Conservation (phyloP, 1,140 invertebrate genomes). For the Zaprionus davidi region DNA sequence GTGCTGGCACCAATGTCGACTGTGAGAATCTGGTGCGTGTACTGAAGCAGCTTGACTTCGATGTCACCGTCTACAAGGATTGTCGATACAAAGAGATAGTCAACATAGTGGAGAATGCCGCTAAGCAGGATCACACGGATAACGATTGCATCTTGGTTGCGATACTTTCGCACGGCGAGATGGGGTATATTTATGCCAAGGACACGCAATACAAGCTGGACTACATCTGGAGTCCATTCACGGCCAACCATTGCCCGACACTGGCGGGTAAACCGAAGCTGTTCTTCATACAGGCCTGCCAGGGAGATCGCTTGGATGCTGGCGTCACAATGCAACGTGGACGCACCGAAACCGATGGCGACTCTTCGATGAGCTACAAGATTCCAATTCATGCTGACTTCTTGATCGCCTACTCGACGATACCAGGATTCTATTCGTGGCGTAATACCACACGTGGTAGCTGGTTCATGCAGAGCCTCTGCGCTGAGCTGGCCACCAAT, state of each 20-base stretch:
- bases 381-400: slow-evolving; percentile 98
- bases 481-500: slow-evolving; percentile 91
- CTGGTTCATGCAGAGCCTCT: slow-evolving; percentile 98
- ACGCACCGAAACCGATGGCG: slow-evolving; percentile 89
- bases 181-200: slow-evolving; percentile 93
- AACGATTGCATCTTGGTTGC: slow-evolving; percentile 92
- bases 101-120: slow-evolving; percentile 87
- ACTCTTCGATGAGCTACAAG: slow-evolving; percentile 87
- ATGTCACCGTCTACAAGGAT: slow-evolving; percentile 88
- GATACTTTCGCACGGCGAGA: slow-evolving; percentile 95
- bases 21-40: slow-evolving; percentile 88
- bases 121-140: slow-evolving; percentile 90
- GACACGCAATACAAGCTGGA: slow-evolving; percentile 94
- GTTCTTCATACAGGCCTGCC: slow-evolving; percentile 97
- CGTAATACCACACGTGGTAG: slow-evolving; percentile 96
- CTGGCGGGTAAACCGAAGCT: slow-evolving; percentile 97
- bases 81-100: slow-evolving; percentile 88
- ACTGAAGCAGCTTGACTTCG: slow-evolving; percentile 90
- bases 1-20: slow-evolving; percentile 91
- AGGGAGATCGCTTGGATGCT: slow-evolving; percentile 92
- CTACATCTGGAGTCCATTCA: slow-evolving; percentile 93
- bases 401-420: slow-evolving; percentile 96
- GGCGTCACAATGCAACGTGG: slow-evolving; percentile 87
- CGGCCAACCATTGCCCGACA: slow-evolving; percentile 92
- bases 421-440: slow-evolving; percentile 97